Conservation (phyloP, 2,888 invertebrate species). For the Aphodius sticticus region DNA sequence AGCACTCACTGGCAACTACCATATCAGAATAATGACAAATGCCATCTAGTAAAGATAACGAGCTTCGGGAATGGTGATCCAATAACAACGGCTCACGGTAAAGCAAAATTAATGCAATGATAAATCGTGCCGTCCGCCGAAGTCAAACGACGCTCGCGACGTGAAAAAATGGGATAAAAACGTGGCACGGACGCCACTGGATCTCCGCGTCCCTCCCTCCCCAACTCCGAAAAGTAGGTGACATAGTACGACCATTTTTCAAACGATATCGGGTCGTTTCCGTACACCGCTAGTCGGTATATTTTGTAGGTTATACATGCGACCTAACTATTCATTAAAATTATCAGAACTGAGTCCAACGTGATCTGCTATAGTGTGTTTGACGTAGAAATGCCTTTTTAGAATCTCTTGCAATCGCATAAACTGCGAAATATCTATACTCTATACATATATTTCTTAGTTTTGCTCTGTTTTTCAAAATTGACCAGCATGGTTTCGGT, state of each 20-base stretch:
- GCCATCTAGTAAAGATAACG: background rate
- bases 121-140: background rate
- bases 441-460: no score
- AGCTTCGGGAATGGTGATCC: background rate
- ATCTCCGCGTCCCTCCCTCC: background rate
- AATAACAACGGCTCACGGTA: background rate
- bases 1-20: background rate
- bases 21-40: background rate
- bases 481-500: no score
- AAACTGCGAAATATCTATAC: no score
- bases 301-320: no score
- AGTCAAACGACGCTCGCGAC: background rate
- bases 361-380: no score
- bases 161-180: background rate
- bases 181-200: background rate
- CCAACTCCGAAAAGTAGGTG: background rate
- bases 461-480: no score
- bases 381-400: no score
- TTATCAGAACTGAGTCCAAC: no score
- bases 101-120: conserved; percentile 4
- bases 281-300: background rate
- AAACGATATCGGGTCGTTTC: conserved; percentile 4
- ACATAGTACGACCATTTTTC: background rate
- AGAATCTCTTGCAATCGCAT: no score
- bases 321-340: no score